Evolutionary conservation across 1,140 invertebrate genomes (phyloP).

Genomic region (Metaphire vulgaris): DNA sequence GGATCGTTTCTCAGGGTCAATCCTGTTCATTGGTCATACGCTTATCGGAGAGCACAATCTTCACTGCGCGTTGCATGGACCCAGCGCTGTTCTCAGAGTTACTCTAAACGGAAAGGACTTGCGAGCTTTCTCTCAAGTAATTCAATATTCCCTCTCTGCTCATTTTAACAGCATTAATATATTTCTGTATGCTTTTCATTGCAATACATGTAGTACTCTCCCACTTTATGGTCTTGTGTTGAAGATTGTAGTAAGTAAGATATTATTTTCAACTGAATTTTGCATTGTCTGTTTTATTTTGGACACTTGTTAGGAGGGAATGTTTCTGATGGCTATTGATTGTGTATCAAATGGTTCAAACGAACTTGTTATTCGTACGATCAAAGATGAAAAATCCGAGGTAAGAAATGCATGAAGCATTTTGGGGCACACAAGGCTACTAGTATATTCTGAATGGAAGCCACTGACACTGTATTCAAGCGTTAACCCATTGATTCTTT

Average conservation of each 20-base stretch:
- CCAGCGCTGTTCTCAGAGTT: not conserved
- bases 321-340: not conserved
- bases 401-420: too few species aligned
- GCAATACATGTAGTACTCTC: not conserved
- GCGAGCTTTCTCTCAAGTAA: not conserved
- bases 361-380: not conserved
- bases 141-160: not conserved
- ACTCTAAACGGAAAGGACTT: not conserved
- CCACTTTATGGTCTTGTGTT: not conserved
- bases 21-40: not conserved
- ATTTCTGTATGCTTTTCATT: not conserved
- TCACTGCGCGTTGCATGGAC: not conserved
- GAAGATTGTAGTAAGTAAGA: not conserved
- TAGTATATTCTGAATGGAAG: too few species aligned
- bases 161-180: not conserved
- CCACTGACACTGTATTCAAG: too few species aligned
- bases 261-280: too few species aligned
- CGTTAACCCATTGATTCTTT: too few species aligned
- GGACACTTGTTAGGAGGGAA: not conserved
- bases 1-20: not conserved
- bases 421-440: too few species aligned
- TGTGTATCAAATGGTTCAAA: not conserved
- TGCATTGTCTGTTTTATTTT: too few species aligned
- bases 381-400: not conserved
- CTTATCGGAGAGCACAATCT: not conserved